Conservation (phyloP, 2,888 invertebrate genomes). For the Dryocosmus kuriphilus region DNA sequence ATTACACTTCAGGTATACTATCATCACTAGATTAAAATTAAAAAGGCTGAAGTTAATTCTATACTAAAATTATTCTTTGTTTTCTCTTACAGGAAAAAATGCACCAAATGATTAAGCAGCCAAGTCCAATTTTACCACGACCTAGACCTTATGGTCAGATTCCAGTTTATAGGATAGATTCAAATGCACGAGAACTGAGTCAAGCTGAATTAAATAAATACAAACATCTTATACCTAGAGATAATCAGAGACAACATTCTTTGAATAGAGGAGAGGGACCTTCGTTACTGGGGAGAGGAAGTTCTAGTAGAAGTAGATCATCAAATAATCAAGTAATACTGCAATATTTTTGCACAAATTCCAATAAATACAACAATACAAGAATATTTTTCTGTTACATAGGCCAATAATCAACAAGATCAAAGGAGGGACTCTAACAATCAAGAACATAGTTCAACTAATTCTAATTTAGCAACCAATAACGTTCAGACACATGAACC, state of each 20-base stretch:
- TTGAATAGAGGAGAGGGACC: constrained; percentile 60
- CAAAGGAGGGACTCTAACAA: constrained; percentile 37
- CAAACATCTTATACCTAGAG: constrained; percentile 71
- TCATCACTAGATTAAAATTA: not conserved
- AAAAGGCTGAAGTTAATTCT: not conserved
- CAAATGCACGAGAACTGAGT: constrained; percentile 80
- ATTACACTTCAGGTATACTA: constrained; percentile 66
- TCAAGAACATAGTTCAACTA: not conserved
- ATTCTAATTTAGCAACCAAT: constrained; percentile 11
- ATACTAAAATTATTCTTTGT: not conserved
- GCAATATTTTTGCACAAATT: constrained; percentile 7
- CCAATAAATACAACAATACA: not conserved
- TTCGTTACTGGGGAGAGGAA: constrained; percentile 58
- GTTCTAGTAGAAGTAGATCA: constrained; percentile 53
- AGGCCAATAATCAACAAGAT: constrained; percentile 47
- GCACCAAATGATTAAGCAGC: constrained; percentile 68
- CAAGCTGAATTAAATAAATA: constrained; percentile 79
- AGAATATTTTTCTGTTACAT: not conserved
- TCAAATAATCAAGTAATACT: constrained; percentile 43
- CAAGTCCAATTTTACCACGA: constrained; percentile 64
- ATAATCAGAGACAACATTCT: constrained; percentile 58
- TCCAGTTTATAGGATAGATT: constrained; percentile 80
- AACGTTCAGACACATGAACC: not conserved
- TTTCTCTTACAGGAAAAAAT: constrained; percentile 65
- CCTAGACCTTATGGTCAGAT: constrained; percentile 77